These are phyloP conservation scores for Peromyscus aztecus DNA, from an alignment of 2,797 vertebrate genomes.

Conservation along the genomic window DNA sequence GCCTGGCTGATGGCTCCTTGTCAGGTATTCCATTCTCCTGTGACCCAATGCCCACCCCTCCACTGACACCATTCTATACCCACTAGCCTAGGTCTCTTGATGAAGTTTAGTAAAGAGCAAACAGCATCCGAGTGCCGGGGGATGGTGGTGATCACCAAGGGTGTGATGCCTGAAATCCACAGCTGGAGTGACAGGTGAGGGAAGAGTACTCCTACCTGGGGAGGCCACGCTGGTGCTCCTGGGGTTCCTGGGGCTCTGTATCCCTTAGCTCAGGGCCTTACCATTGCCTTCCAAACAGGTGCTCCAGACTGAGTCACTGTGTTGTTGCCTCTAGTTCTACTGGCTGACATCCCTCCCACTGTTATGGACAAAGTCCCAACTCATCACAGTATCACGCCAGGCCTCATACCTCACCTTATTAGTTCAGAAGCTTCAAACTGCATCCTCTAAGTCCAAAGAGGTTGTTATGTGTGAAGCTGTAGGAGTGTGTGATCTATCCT, in stretches of 20 bases:
- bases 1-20: too few relatives aligned
- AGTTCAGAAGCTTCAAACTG: background rate
- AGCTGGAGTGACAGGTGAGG: background rate
- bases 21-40: background rate
- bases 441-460: background rate
- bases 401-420: background rate
- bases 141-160: too few relatives aligned
- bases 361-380: background rate
- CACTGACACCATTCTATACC: too few relatives aligned
- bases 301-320: background rate
- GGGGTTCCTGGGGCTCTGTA: background rate
- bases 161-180: background rate
- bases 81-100: background rate
- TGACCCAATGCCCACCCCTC: background rate
- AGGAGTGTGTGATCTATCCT: too few relatives aligned
- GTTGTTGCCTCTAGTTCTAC: background rate
- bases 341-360: background rate
- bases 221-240: background rate
- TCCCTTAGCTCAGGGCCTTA: accelerated
- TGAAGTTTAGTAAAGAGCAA: background rate
- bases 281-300: background rate
- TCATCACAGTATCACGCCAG: background rate
- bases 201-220: background rate
- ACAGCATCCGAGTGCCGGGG: background rate
- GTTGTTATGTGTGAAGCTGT: accelerated